These are phyloP conservation scores for Oryzias curvinotus DNA, from an alignment of 2,113 vertebrate genomes.

Conservation along the genomic window DNA sequence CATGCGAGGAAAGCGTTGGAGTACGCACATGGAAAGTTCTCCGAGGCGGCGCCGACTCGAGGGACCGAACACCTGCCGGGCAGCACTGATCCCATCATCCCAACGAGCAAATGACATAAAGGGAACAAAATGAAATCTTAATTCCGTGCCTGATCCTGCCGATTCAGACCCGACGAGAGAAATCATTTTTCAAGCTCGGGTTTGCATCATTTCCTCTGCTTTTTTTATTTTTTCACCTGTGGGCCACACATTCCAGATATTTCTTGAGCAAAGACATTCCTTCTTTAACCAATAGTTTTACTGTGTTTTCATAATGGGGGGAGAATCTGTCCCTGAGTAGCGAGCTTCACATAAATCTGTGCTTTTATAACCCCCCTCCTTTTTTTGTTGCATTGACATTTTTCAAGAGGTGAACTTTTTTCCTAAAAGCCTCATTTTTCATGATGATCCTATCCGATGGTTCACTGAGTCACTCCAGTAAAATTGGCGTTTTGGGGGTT, in stretches of 20 bases:
- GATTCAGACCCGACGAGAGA: conserved; percentile 34
- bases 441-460: no score
- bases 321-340: conserved; percentile 34
- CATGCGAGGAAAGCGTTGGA: conserved; percentile 49
- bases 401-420: no score
- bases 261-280: conserved; percentile 59
- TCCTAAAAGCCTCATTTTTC: no score
- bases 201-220: conserved; percentile 69
- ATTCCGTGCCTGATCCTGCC: conserved; percentile 41
- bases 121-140: conserved; percentile 56
- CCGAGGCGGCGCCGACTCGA: conserved; percentile 47
- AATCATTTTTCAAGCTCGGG: conserved; percentile 33
- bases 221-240: conserved; percentile 25
- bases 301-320: conserved; percentile 28
- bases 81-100: conserved; percentile 14
- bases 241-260: conserved; percentile 54
- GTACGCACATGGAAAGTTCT: conserved; percentile 61
- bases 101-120: conserved; percentile 17
- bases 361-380: conserved; percentile 6
- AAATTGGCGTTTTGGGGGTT: no score
- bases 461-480: no score
- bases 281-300: conserved; percentile 45
- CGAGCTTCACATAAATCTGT: conserved; percentile 38
- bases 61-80: conserved; percentile 60
- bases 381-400: no score